Evolutionary conservation across 2,113 vertebrate genomes (phyloP).

Genomic region (Shinisaurus crocodilurus): DNA sequence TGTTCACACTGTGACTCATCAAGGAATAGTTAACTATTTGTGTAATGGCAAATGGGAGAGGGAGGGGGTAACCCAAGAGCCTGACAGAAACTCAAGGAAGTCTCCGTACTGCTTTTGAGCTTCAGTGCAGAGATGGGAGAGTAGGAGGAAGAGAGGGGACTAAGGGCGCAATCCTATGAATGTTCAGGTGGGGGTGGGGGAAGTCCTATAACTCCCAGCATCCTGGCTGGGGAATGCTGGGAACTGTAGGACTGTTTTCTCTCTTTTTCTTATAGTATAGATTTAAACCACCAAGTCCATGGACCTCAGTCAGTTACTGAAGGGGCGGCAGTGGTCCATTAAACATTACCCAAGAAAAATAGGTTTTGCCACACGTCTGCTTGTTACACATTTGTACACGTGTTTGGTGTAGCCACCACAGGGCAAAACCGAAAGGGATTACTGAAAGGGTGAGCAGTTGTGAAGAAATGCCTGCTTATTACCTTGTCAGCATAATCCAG

Average conservation of each 20-base stretch:
- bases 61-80: not conserved
- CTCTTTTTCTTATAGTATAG: too few relatives aligned
- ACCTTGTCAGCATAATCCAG: not conserved
- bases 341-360: not conserved
- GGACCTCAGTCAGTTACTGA: not conserved
- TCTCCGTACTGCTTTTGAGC: not conserved
- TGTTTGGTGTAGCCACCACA: not conserved
- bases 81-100: not conserved
- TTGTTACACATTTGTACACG: not conserved
- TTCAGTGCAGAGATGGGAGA: not conserved
- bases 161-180: too few relatives aligned
- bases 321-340: not conserved
- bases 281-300: not conserved
- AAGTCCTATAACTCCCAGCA: too few relatives aligned
- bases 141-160: not conserved
- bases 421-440: not conserved
- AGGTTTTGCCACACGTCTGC: not conserved
- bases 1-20: constrained; percentile 28
- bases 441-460: not conserved
- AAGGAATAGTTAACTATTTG: constrained; percentile 56
- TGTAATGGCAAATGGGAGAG: constrained; percentile 31
- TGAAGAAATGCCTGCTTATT: not conserved
- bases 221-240: too few relatives aligned
- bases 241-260: too few relatives aligned
- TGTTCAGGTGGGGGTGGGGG: too few relatives aligned